Base-by-base conservation (phyloP, 64 coral and sea anemone genomes). In the Dendronephthya gigantea region DNA sequence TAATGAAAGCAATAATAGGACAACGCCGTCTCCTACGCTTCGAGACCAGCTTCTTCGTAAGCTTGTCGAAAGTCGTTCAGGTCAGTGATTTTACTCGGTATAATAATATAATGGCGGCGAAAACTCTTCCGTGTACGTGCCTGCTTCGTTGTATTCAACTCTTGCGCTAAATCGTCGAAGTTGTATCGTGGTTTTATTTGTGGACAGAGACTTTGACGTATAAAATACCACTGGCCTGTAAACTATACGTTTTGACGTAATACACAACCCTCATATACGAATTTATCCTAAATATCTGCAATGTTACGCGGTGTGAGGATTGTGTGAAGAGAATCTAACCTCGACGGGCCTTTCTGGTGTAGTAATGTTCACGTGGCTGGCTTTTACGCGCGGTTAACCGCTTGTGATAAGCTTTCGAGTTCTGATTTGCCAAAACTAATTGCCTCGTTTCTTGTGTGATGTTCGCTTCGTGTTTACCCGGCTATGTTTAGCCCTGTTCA, bases 21-120 rank as follows among this genome's bases (percentile, higher is more conserved):
- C 13, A 11, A 35, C 72, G 29, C 72, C 72, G 2, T 79, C 72
- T 36, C 72, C 72, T 34, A 34, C 72, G 36, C 72, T 79, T 79
- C 72, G 72, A 12, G 72, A 79, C 36, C 72, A 79, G 72, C 72
- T 79, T 34, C 31, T 79, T 36, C 72, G 72, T 39, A 79, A 79
- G 36, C 72, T 79, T 34, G 72, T 79, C 8, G 72, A 79, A 33
- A 79, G 32, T 29, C 72, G 72, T 79, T 79, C 72, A 79, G 72
- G 72, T 79, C 72, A 79, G 72, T 79, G 30, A 29, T 36, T 79
- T 79, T 23, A 15, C 19, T 62, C 55, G 17, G 19, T 62, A 27
- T 52, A 22, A 16, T n/a, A n/a, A 8, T 52, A 2, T 62, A 27
- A 62, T 62, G 55, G 55, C 25, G 55, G 4, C 25, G 17, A 27